Base-by-base conservation (phyloP, 2,888 invertebrate genomes). In the Mythimna loreyi region DNA sequence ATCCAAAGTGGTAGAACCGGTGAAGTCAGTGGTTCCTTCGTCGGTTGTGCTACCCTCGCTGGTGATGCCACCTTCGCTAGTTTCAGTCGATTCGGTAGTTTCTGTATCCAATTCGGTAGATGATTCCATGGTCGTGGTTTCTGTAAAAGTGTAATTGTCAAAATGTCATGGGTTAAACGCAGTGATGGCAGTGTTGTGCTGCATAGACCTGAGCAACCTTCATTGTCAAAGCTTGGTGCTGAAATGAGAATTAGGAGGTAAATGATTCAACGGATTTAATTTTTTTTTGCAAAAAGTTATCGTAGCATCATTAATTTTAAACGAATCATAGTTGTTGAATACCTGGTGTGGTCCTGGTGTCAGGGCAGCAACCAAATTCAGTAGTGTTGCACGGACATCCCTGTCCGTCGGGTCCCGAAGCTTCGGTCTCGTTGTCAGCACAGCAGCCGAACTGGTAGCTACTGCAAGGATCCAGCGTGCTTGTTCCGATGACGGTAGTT, bases 141-240 rank as follows among this genome's bases (percentile, higher is more conserved):
- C n/a, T n/a, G n/a, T n/a, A n/a, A n/a, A n/a, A n/a, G n/a, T n/a
- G n/a, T n/a, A n/a, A n/a, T n/a, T n/a, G n/a, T n/a, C n/a, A n/a
- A n/a, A n/a, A n/a, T n/a, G n/a, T n/a, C n/a, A n/a, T n/a, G n/a
- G n/a, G n/a, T n/a, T n/a, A n/a, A n/a, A n/a, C n/a, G n/a, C n/a
- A n/a, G n/a, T n/a, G n/a, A n/a, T n/a, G 97, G 98, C 0, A 96
- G 96, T 36, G 97, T 97, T 1, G 96, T 95, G 33, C 97, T 96
- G 90, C 98, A 98, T 0, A 96, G 93, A 77, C 97, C 95, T 56
- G 96, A 96, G 88, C 99, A 99, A 5, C 98, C 99, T 88, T 97
- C 96, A 80, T 96, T 95, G 65, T 97, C 95, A 8, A 97, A 96
- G 16, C 98, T 98, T 80, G 94, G 91, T 75, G 98, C 98, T 96